Percentiles rank a stretch among this genome's conserved stretches.
These are phyloP conservation scores for Sinocyclocheilus anophthalmus DNA, from an alignment of 2,113 vertebrate genomes.

Conservation along the genomic window DNA sequence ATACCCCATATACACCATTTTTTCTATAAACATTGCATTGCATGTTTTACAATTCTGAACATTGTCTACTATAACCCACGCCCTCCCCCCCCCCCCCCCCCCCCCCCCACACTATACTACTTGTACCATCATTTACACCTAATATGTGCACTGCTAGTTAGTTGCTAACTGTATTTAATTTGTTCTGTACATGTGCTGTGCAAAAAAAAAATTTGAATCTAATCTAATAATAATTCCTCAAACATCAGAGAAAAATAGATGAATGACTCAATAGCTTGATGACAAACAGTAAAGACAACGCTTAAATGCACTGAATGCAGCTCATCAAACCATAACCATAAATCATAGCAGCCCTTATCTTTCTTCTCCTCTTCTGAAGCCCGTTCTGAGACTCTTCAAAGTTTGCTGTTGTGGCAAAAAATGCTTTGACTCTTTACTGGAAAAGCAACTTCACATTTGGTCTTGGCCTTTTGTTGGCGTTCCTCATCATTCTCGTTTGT, in stretches of 20 bases:
- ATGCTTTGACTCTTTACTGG: conserved; percentile 52
- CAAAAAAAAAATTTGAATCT: neutral
- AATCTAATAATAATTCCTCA: conserved; percentile 24
- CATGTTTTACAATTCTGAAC: neutral
- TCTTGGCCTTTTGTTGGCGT: conserved; percentile 35
- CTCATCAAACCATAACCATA: conserved; percentile 34
- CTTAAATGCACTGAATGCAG: conserved; percentile 56
- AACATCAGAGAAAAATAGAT: neutral
- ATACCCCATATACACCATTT: neutral
- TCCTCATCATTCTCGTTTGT: conserved; percentile 52
- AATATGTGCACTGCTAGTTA: neutral
- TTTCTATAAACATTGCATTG: neutral
- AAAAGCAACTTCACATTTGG: conserved; percentile 47
- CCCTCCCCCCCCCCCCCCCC: too few species aligned
- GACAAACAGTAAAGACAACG: conserved; percentile 13
- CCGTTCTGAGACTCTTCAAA: conserved; percentile 27
- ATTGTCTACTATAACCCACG: neutral
- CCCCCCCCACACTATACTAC: neutral
- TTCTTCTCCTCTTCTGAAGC: conserved; percentile 34
- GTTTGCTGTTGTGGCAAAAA: conserved; percentile 34
- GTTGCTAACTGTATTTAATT: neutral
- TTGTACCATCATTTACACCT: neutral
- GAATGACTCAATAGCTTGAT: conserved; percentile 24
- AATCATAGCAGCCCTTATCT: conserved; percentile 44
- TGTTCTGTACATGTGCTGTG: neutral